Evolutionary conservation across 2,888 invertebrate species (phyloP), one percentile per base, ranked within the genome.

Genomic region (Trichogramma dendrolimi): DNA sequence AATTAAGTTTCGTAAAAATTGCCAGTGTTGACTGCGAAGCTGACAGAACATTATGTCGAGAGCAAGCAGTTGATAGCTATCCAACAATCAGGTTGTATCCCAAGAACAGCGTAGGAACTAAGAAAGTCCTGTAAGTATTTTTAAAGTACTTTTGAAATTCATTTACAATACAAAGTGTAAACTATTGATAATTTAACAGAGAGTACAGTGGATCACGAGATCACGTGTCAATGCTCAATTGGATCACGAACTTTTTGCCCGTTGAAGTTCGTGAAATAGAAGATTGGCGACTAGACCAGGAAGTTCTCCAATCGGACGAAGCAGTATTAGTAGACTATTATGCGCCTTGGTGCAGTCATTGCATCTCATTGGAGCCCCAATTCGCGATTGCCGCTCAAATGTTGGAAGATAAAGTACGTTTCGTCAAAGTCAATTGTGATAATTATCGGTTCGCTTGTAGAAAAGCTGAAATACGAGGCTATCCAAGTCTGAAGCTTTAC

Each of bases 71-170:
- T n/a, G 77, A 79, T 10, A 83, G 84, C 54, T 90, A 89, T 77
- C 90, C 90, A 1, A 85, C 85, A 4, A 84, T 90, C 61, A 80
- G 87, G 57, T 74, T 90, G 39, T 90, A 87, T 78, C 87, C 88
- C 3, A 74, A 81, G 2, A 85, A 83, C 7, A 78, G 80, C 62
- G 79, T 79, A 62, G 84, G 83, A 53, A 69, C 83, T 14, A 80
- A 76, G 64, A 80, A 80, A 66, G 79, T 83, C 7, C 80, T 80
- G 84, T 84, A 77, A 80, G 83, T 81, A n/a, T 41, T 55, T 10
- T 57, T 43, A 49, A 40, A 44, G 40, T 41, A 49, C 72, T 72
- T 58, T 67, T 27, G 27, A 27, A 27, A 27, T 27, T 27, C 1
- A 27, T 27, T 27, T 27, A 2, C 27, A 3, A 27, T 27, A 27